Base-by-base conservation (phyloP, 2,797 vertebrate species). In the Crax fasciolata region DNA sequence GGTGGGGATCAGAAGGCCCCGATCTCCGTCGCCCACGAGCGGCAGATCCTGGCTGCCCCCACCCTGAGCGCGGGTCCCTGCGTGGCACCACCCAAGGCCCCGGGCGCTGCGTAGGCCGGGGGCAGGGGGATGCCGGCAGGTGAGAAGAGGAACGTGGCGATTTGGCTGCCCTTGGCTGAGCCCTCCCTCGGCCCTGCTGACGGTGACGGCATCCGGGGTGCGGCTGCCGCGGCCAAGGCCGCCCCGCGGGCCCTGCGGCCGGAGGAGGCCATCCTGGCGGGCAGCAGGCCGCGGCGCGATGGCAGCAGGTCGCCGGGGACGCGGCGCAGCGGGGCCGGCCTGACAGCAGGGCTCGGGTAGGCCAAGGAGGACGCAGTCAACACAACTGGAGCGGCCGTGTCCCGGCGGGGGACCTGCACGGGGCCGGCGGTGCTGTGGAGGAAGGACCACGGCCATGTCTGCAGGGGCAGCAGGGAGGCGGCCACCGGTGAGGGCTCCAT, bases 11-110 rank as follows among this genome's bases (percentile, higher is more conserved):
- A 99, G 97, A 99, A 99, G 90, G 99, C 99, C 92, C 99, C 99
- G 0, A 99, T 98, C 97, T 99, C 99, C 54, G 99, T 99, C 41
- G 98, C 98, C 99, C 99, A 99, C 81, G 98, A 98, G 70, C 97
- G 98, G 71, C 97, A 97, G 10, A 98, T 95, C 97, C 98, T 98
- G 89, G 98, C 97, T 32, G 98, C 97, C 25, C 87, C 96, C 73
- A 96, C 97, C 98, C 93, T 98, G 97, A 95, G 98, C 92, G 93
- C 94, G 4, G 94, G 88, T 93, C 95, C 97, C 20, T 95, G 93
- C 32, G 95, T 10, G 28, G 97, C 70, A 4, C 90, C 5, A 1
- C 94, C 97, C 97, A 97, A 92, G 97, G 97, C 27, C 1, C 97
- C 94, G 43, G 94, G 97, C 1, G 84, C 72, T 0, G 68, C 43